Conservation (phyloP, 2,888 invertebrate species). For the Lasioglossum pauxillum region DNA sequence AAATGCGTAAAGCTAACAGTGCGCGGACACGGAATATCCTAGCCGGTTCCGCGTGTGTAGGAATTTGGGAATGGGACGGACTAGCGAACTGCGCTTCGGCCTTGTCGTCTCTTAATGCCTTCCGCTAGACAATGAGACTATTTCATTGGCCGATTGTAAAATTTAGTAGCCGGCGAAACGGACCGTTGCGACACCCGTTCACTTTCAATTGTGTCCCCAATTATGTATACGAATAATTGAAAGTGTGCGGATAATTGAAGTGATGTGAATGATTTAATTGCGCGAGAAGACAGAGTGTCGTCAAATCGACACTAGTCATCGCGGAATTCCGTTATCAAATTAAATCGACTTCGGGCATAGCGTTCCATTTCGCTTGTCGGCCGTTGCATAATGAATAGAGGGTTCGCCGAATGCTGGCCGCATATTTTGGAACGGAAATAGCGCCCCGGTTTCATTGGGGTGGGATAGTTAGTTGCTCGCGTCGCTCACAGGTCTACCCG, state of each 20-base stretch:
- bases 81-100: not conserved
- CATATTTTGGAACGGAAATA: constrained; percentile 24
- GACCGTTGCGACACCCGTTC: not conserved
- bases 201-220: not conserved
- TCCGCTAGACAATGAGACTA: not conserved
- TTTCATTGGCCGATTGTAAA: not conserved
- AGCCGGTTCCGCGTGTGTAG: not conserved
- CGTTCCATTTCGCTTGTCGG: constrained; percentile 9
- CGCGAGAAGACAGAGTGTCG: not conserved
- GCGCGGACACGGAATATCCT: not conserved
- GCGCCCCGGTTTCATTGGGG: not conserved
- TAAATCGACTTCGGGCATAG: constrained; percentile 45
- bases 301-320: constrained; percentile 20
- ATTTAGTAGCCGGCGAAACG: not conserved
- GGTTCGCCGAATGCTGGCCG: constrained; percentile 7
- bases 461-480: not conserved
- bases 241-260: not conserved
- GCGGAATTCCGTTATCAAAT: constrained; percentile 33
- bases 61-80: not conserved
- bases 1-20: constrained; percentile 37
- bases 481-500: not conserved
- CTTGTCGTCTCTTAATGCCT: not conserved
- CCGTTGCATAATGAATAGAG: constrained; percentile 35
- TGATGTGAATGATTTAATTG: not conserved
- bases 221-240: not conserved